These are phyloP conservation scores for Myocastor coypus DNA, from an alignment of 2,113 vertebrate genomes.

Conservation along the genomic window DNA sequence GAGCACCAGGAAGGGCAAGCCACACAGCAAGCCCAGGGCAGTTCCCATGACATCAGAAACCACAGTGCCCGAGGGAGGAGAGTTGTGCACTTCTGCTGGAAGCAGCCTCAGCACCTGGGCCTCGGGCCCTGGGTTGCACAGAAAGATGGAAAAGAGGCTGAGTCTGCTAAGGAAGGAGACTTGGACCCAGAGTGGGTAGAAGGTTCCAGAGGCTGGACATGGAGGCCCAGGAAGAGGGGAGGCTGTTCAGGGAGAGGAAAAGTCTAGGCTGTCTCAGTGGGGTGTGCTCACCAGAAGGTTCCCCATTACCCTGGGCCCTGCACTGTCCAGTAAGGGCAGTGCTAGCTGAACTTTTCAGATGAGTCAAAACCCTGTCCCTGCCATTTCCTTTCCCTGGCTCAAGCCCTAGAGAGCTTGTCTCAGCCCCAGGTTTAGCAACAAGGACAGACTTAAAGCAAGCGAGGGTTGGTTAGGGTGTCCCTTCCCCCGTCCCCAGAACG, in stretches of 20 bases:
- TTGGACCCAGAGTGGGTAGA: conserved; percentile 35
- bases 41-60: conserved; percentile 83
- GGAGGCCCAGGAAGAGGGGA: neutral
- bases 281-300: neutral
- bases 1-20: conserved; percentile 69
- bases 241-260: neutral
- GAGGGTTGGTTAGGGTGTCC: neutral
- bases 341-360: neutral
- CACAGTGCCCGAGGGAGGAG: conserved; percentile 54
- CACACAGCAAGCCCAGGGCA: conserved; percentile 48
- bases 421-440: neutral
- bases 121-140: neutral
- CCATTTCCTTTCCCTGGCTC: neutral
- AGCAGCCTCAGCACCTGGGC: neutral
- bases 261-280: neutral
- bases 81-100: neutral
- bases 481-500: neutral
- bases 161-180: conserved; percentile 52
- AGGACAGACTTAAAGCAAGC: neutral
- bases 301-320: neutral
- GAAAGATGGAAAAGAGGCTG: conserved; percentile 1
- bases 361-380: neutral
- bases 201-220: conserved; percentile 60
- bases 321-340: neutral
- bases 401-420: neutral